These are phyloP conservation scores for Marcusenius ussheri DNA, from an alignment of 2,113 vertebrate genomes.

Conservation along the genomic window DNA sequence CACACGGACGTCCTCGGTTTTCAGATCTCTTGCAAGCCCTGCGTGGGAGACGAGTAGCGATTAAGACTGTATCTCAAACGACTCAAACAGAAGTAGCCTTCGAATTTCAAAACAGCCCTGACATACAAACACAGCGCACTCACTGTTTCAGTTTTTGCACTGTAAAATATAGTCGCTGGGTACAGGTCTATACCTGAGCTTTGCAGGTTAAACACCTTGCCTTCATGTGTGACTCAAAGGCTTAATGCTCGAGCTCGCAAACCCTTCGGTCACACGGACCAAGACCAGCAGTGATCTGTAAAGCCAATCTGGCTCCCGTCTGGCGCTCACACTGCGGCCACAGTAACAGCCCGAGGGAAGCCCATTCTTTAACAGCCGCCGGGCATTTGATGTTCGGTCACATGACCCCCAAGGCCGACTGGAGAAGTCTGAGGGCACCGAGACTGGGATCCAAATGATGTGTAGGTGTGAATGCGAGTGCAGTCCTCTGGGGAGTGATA, in stretches of 20 bases:
- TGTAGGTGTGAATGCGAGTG: not conserved
- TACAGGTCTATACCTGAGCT: not conserved
- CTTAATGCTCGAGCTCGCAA: not conserved
- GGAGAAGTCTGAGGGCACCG: not conserved
- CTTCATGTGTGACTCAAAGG: not conserved
- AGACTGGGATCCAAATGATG: not conserved
- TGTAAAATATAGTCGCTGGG: not conserved
- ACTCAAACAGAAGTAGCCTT: not conserved
- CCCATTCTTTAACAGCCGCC: not conserved
- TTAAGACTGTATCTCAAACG: conserved; percentile 7
- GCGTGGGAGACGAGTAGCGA: not conserved
- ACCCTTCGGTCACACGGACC: not conserved
- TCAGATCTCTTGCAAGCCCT: not conserved
- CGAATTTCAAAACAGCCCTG: not conserved
- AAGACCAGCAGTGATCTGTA: not conserved
- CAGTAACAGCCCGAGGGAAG: not conserved
- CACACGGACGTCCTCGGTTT: not conserved
- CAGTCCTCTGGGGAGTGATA: not conserved
- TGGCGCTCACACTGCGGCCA: not conserved
- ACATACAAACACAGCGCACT: not conserved
- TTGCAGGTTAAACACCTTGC: not conserved
- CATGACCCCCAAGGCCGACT: not conserved
- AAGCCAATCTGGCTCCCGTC: not conserved
- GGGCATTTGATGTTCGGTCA: not conserved
- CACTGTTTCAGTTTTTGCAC: not conserved